Evolutionary conservation across 2,888 invertebrate species (phyloP), one percentile per base, ranked within the genome.

Genomic region (Luperina nickerlii): DNA sequence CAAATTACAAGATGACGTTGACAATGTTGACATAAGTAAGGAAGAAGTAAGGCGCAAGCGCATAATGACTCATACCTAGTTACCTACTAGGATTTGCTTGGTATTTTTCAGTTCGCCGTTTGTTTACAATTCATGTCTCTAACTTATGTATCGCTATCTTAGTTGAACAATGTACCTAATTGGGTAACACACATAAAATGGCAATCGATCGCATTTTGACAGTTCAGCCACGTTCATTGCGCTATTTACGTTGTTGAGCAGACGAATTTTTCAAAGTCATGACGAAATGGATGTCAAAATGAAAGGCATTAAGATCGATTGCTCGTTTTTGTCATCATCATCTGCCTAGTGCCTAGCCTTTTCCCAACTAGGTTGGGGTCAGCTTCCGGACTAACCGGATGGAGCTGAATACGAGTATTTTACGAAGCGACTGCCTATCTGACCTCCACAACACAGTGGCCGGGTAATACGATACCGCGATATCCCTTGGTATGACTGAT

Each of bases 1-100:
- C 9, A 0, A 42, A 70, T 76, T 76, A 62, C 45, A 51, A 63
- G 82, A 82, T 82, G 77, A 77, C 20, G n/a, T 6, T 75, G 70
- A 75, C 42, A 82, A 77, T 15, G n/a, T 6, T 75, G 70, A 75
- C 51, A 54, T 62, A 54, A 48, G 15, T 24, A 24, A 15, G 69
- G 45, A 62, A 62, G 45, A 13, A 60, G 38, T 38, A 79, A 65
- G 6, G 15, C 8, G 2, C 13, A 8, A 32, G 15, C 45, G 45
- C 24, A 51, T 20, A 24, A 3, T 13, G 27, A 15, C 11, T n/a
- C 0, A 3, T 38, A 38, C 38, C 27, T 11, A 15, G 5, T 24
- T 54, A n/a, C n/a, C n/a, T n/a, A 24, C 9, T 42, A 11, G 48
- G 42, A 38, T 79, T 60, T 62, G 24, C 9, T 18, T 24, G 9